Percentiles rank a stretch among this genome's conserved stretches.
Evolutionary conservation across 2,113 vertebrate genomes (phyloP).

Genomic region (Agapornis roseicollis): DNA sequence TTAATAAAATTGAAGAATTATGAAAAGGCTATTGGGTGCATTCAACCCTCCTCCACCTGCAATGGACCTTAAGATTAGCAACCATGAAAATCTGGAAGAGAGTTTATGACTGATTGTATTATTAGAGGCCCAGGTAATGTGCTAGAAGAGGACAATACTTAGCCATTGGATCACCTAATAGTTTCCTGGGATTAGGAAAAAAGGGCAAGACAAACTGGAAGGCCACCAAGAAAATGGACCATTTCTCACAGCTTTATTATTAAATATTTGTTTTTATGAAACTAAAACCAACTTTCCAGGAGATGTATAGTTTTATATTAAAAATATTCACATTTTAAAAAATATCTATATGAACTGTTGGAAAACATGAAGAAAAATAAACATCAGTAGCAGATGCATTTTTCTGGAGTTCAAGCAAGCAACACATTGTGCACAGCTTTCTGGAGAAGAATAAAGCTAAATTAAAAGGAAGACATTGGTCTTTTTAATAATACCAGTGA

Average conservation of each 20-base stretch:
- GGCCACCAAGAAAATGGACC: background rate
- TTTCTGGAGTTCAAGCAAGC: slow-evolving; percentile 52
- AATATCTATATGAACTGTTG: background rate
- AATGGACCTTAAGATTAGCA: background rate
- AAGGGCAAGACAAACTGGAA: background rate
- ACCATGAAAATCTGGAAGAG: background rate
- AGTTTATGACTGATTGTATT: background rate
- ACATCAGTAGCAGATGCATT: slow-evolving; percentile 60
- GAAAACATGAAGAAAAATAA: slow-evolving; percentile 79
- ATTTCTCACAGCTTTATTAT: background rate
- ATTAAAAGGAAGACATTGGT: slow-evolving; percentile 65
- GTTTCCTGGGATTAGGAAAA: background rate
- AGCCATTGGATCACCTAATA: background rate
- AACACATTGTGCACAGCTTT: slow-evolving; percentile 82
- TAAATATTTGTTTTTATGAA: slow-evolving; percentile 23
- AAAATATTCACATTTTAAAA: slow-evolving; percentile 9
- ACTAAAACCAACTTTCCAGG: background rate
- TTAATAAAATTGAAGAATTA: background rate
- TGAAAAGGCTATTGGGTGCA: background rate
- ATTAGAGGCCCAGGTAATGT: background rate
- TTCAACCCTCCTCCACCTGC: background rate
- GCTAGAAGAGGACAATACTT: background rate
- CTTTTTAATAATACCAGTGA: slow-evolving; percentile 72
- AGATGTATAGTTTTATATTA: slow-evolving; percentile 38
- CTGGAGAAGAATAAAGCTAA: slow-evolving; percentile 67